Evolutionary conservation across 2,113 vertebrate species (phyloP).

Genomic region (Oncorhynchus nerka): DNA sequence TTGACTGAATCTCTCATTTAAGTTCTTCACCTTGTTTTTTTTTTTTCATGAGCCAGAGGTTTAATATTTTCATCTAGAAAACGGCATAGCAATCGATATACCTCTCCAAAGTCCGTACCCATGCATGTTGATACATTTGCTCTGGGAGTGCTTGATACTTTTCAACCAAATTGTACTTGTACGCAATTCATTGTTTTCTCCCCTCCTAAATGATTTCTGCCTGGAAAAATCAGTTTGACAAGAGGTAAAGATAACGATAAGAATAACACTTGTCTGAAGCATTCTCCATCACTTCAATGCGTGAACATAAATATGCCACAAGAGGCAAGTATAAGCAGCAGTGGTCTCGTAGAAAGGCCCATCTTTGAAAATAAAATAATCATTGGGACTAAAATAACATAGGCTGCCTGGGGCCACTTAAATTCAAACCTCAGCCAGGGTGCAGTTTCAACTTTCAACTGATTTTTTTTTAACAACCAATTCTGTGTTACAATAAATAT

Average conservation of each 20-base stretch:
- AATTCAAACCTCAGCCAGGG: conserved; percentile 9
- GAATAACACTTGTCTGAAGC: conserved; percentile 9
- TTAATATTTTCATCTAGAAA: background rate
- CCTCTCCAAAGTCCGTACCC: conserved; percentile 10
- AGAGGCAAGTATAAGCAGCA: conserved; percentile 8
- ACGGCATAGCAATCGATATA: too few species aligned
- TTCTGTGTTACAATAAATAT: conserved; percentile 6
- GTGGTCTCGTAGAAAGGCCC: conserved; percentile 5
- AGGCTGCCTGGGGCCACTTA: conserved; percentile 1
- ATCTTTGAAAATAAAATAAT: conserved; percentile 48
- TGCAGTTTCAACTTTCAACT: background rate
- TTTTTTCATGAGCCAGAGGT: too few species aligned
- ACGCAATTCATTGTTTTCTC: background rate
- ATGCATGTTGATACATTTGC: background rate
- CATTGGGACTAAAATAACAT: conserved; percentile 26
- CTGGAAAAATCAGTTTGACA: conserved; percentile 6
- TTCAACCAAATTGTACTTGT: conserved; percentile 17
- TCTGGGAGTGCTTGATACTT: conserved; percentile 8
- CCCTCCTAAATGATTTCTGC: background rate
- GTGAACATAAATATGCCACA: conserved; percentile 7
- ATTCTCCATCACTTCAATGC: background rate
- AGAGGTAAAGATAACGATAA: conserved; percentile 38
- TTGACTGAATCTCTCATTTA: too few species aligned
- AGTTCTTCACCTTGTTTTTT: too few species aligned
- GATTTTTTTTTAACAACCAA: background rate